Conservation (phyloP, 2,113 vertebrate genomes). For the Rostratula benghalensis region DNA sequence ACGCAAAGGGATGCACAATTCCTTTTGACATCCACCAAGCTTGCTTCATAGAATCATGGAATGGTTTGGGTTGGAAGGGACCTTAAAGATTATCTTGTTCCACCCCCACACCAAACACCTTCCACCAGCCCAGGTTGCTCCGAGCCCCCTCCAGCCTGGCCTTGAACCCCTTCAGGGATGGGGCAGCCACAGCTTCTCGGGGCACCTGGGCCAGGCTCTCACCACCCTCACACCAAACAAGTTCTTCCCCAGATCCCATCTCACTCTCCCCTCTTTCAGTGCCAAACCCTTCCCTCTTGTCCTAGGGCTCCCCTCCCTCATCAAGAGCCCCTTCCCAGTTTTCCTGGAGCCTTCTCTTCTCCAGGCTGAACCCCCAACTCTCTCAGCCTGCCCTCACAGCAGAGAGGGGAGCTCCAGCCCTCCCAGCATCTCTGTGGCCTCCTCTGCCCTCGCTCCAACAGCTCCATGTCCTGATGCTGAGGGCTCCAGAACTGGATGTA, state of each 20-base stretch:
- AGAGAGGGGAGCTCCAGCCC: neutral
- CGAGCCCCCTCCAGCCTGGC: neutral
- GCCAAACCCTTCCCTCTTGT: neutral
- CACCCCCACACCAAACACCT: neutral
- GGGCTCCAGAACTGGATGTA: neutral
- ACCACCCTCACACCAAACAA: neutral
- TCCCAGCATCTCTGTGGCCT: neutral
- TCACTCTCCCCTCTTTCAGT: neutral
- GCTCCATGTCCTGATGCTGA: neutral
- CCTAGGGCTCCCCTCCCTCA: neutral
- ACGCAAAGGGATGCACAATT: neutral
- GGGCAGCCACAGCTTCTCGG: neutral
- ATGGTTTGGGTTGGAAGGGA: neutral
- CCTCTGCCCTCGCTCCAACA: neutral
- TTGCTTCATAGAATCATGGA: neutral
- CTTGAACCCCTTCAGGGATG: neutral
- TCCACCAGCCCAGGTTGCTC: neutral
- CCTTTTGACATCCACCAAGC: neutral
- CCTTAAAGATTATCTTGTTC: neutral
- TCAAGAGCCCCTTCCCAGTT: neutral
- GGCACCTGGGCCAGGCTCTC: too few species aligned
- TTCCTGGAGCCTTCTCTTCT: neutral
- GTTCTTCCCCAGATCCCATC: neutral
- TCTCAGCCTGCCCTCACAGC: neutral
- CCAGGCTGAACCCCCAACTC: neutral